phyloP scores from a whole-genome alignment of 2,888 invertebrate genomes.

The Sesia bembeciformis region DNA sequence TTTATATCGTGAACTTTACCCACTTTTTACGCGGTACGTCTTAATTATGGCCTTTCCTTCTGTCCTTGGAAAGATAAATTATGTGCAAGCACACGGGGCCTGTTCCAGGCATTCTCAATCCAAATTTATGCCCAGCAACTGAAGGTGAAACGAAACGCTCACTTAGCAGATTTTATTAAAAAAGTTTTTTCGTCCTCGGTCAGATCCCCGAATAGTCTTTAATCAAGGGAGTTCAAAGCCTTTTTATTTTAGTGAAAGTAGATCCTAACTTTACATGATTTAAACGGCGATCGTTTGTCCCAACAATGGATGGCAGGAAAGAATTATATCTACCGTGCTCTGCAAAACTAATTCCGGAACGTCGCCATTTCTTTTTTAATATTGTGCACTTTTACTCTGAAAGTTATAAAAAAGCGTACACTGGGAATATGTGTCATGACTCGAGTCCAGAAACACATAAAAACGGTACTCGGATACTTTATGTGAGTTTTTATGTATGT shows the following conservation, averaged over 20 bases:
- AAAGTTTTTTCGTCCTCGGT: constrained; percentile 38
- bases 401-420: no score
- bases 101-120: constrained; percentile 41
- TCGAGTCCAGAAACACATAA: no score
- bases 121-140: constrained; percentile 43
- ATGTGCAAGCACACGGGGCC: constrained; percentile 32
- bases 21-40: neutral
- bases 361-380: no score
- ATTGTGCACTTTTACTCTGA: no score
- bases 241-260: constrained; percentile 3
- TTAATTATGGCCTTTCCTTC: neutral
- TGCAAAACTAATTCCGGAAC: neutral
- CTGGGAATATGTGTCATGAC: no score
- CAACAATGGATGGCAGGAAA: neutral
- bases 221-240: constrained; percentile 24
- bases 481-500: no score
- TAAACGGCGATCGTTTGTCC: neutral
- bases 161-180: constrained; percentile 55
- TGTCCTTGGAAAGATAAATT: constrained; percentile 26
- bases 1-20: no score
- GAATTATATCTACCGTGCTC: neutral
- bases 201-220: constrained; percentile 18
- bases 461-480: no score
- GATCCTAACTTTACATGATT: neutral
- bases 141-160: constrained; percentile 24